phyloP scores from a whole-genome alignment of 2,888 invertebrate species.

The Ditylenchus weischeri region DNA sequence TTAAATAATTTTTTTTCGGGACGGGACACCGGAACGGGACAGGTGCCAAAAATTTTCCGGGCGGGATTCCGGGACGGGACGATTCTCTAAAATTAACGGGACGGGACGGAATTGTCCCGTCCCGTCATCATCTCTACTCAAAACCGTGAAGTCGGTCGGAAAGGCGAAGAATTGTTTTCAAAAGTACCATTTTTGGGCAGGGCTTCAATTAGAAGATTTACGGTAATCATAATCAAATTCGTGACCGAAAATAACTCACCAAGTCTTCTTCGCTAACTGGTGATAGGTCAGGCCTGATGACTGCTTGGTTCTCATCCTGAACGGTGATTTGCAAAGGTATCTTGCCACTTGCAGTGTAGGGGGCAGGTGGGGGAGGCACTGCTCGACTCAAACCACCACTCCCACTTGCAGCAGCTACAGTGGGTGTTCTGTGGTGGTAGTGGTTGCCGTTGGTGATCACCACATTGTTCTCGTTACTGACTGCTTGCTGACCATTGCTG shows the following conservation, averaged over 20 bases:
- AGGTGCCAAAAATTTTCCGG: too few species aligned
- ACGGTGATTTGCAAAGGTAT: slow-evolving; percentile 37
- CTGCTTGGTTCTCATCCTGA: slow-evolving; percentile 30
- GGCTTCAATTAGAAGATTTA: too few species aligned
- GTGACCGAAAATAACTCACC: slow-evolving; percentile 23
- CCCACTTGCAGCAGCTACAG: background rate
- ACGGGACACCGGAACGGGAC: too few species aligned
- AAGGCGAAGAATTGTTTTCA: too few species aligned
- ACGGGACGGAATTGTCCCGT: too few species aligned
- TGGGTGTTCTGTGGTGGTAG: slow-evolving; percentile 1
- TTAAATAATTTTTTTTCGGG: too few species aligned
- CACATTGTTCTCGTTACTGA: slow-evolving; percentile 1
- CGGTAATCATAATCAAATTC: too few species aligned
- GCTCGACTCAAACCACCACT: background rate
- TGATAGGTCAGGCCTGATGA: slow-evolving; percentile 39
- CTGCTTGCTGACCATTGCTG: background rate
- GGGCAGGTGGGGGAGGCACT: slow-evolving; percentile 44
- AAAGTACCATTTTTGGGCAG: too few species aligned
- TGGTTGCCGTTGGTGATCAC: slow-evolving; percentile 9
- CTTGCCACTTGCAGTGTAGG: slow-evolving; percentile 27
- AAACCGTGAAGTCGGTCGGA: too few species aligned
- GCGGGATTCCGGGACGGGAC: too few species aligned
- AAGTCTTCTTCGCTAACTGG: slow-evolving; percentile 51
- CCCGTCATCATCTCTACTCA: too few species aligned
- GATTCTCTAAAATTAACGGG: too few species aligned